These are phyloP conservation scores for Phenacoccus solenopsis DNA, from an alignment of 1,140 invertebrate genomes.

Conservation along the genomic window DNA sequence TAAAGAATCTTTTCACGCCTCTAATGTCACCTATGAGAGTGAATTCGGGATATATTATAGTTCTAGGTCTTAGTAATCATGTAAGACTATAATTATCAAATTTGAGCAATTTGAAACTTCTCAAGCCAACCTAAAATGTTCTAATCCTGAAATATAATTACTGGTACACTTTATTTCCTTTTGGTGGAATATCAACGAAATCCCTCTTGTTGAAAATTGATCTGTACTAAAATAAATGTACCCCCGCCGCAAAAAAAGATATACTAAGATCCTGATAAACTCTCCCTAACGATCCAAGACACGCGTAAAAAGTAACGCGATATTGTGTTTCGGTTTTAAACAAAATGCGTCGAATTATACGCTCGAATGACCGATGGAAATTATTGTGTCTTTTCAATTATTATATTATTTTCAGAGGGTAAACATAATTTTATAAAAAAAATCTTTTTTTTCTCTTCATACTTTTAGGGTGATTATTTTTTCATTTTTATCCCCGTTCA, in stretches of 20 bases:
- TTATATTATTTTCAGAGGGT: conserved; percentile 16
- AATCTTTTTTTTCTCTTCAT: conserved; percentile 10
- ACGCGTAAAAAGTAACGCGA: conserved; percentile 10
- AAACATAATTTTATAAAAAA: conserved; percentile 13
- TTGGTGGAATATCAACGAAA: no score
- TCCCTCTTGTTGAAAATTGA: neutral
- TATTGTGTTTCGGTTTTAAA: conserved; percentile 17
- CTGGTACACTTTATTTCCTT: no score
- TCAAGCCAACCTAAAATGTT: no score
- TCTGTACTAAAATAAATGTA: no score
- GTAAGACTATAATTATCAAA: no score
- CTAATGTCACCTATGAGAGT: no score
- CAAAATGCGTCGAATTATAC: conserved; percentile 14
- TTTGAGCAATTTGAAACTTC: no score
- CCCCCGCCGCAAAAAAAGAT: neutral
- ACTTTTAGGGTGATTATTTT: conserved; percentile 9
- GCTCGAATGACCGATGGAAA: conserved; percentile 4
- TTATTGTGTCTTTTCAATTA: conserved; percentile 18
- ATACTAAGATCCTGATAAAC: conserved; percentile 8
- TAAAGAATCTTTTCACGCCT: no score
- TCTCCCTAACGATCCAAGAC: neutral
- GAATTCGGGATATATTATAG: no score
- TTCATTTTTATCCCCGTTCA: neutral
- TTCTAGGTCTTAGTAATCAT: no score
- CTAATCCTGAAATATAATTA: no score